Evolutionary conservation across 2,113 vertebrate species (phyloP).

Genomic region (Oryctolagus cuniculus): mOryCun1.1 NC_091448.1:30862001-30862500

Average conservation of each 20-base stretch:
- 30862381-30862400: conserved; percentile 71
- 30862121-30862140: conserved; percentile 76
- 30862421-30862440: conserved; percentile 45
- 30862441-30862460: conserved; percentile 32
- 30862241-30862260: conserved; percentile 81
- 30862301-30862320: conserved; percentile 75
- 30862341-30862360: conserved; percentile 68
- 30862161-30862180: conserved; percentile 92
- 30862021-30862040: conserved; percentile 68
- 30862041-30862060: conserved; percentile 70
- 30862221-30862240: conserved; percentile 93
- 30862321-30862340: conserved; percentile 74
- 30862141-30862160: conserved; percentile 77
- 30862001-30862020: conserved; percentile 69
- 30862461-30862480: conserved; percentile 29
- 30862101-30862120: conserved; percentile 69
- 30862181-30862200: conserved; percentile 96
- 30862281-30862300: conserved; percentile 74
- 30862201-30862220: conserved; percentile 95
- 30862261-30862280: conserved; percentile 83
- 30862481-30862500: conserved; percentile 8
- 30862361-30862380: conserved; percentile 71
- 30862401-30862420: not conserved
- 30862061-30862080: conserved; percentile 59
- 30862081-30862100: conserved; percentile 68